Evolutionary conservation across 2,888 invertebrate species (phyloP).

Genomic region (Hylaea fasciaria): DNA sequence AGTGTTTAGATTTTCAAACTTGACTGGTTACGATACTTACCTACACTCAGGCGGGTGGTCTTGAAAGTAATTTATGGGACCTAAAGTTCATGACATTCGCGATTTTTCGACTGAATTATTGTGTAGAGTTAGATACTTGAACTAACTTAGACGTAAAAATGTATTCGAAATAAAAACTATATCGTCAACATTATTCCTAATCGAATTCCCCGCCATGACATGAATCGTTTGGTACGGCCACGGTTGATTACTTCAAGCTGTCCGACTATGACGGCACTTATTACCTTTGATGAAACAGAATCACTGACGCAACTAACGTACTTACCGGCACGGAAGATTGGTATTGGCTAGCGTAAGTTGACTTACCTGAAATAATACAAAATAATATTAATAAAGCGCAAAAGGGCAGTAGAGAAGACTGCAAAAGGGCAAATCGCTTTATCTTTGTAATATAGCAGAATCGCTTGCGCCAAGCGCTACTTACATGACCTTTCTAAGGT

Average conservation of each 20-base stretch:
- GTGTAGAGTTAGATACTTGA: not conserved
- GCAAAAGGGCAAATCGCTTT: no score
- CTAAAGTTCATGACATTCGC: constrained; percentile 5
- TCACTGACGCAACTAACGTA: not conserved
- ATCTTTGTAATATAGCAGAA: no score
- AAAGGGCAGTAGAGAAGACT: no score
- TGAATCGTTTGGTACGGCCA: no score
- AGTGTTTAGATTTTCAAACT: constrained; percentile 30
- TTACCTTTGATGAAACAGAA: no score
- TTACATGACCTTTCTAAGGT: no score
- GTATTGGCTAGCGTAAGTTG: not conserved
- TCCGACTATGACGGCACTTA: no score
- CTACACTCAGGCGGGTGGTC: constrained; percentile 20
- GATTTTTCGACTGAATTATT: constrained; percentile 9
- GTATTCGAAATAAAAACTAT: not conserved
- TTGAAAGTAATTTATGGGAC: constrained; percentile 33
- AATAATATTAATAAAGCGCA: no score
- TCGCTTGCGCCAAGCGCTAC: no score
- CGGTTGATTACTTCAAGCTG: no score
- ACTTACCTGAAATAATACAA: constrained; percentile 1
- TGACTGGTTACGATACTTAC: constrained; percentile 31
- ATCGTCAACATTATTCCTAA: no score
- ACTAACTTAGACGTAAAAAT: not conserved
- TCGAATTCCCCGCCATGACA: no score
- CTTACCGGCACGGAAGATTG: not conserved